These are phyloP conservation scores for Malthinus seriepunctatus DNA, from an alignment of 2,888 invertebrate species.

Conservation along the genomic window DNA sequence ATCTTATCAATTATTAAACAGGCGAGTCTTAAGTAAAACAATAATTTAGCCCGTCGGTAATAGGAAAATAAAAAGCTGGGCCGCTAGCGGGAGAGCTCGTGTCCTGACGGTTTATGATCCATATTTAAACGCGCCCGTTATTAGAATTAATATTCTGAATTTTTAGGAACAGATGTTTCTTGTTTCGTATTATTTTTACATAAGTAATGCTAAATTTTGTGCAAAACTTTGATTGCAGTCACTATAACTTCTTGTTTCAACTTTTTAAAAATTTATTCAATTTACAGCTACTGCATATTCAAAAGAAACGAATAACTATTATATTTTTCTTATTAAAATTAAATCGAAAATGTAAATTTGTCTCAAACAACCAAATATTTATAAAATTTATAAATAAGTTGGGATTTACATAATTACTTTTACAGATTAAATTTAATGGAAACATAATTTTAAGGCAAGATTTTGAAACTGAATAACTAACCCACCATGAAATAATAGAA, in stretches of 20 bases:
- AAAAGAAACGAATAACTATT: not conserved
- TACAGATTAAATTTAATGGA: too few species aligned
- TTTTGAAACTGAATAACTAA: too few species aligned
- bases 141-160: slow-evolving; percentile 50
- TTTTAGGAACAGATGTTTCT: slow-evolving; percentile 50
- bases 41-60: slow-evolving; percentile 52
- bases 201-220: slow-evolving; percentile 28
- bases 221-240: slow-evolving; percentile 22
- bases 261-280: slow-evolving; percentile 21
- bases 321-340: too few species aligned
- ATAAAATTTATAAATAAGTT: too few species aligned
- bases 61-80: slow-evolving; percentile 51
- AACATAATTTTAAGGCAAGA: too few species aligned
- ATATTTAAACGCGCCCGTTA: slow-evolving; percentile 43
- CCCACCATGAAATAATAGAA: too few species aligned
- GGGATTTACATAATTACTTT: too few species aligned
- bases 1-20: slow-evolving; percentile 55
- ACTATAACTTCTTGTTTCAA: slow-evolving; percentile 17
- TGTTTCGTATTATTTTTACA: slow-evolving; percentile 39
- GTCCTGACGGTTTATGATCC: slow-evolving; percentile 42
- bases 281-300: slow-evolving; percentile 6
- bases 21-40: slow-evolving; percentile 53
- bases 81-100: slow-evolving; percentile 33
- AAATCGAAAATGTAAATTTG: too few species aligned
- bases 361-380: too few species aligned